These are phyloP conservation scores for Deroplatys truncata DNA, from an alignment of 2,888 invertebrate species.

Conservation along the genomic window DNA sequence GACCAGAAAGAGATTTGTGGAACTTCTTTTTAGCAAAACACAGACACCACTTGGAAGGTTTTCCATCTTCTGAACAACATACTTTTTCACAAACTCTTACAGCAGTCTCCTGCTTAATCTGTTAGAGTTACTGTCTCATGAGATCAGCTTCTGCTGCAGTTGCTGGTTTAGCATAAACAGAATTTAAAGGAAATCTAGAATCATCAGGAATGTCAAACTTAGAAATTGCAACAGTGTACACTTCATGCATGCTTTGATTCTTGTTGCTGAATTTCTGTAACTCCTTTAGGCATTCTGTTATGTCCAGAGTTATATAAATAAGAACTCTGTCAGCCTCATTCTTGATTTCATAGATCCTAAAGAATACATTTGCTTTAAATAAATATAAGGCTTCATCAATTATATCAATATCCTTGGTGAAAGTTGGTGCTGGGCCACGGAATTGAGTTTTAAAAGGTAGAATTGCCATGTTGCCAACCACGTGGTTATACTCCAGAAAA, in stretches of 20 bases:
- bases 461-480: conserved; percentile 89
- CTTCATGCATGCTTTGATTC: conserved; percentile 87
- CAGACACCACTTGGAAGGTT: conserved; percentile 99
- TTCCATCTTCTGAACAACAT: conserved; percentile 84
- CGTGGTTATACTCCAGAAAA: conserved; percentile 66
- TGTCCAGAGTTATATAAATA: conserved; percentile 95
- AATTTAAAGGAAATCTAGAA: conserved; percentile 87
- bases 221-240: conserved; percentile 92
- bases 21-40: conserved; percentile 99
- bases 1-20: conserved; percentile 91
- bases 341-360: conserved; percentile 98
- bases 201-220: conserved; percentile 97
- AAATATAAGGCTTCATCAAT: conserved; percentile 96
- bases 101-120: conserved; percentile 94
- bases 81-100: conserved; percentile 87
- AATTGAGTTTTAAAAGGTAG: conserved; percentile 85
- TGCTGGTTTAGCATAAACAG: conserved; percentile 87
- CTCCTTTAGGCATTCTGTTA: conserved; percentile 94
- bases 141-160: conserved; percentile 76
- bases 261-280: conserved; percentile 88
- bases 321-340: conserved; percentile 92
- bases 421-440: conserved; percentile 85
- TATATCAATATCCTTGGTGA: conserved; percentile 71
- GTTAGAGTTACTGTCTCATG: conserved; percentile 89
- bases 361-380: conserved; percentile 99